A percentile compares a stretch with the other conserved stretches of the same genome.
Conservation (phyloP, 2,113 vertebrate genomes). For the Lycaon pictus region DNA sequence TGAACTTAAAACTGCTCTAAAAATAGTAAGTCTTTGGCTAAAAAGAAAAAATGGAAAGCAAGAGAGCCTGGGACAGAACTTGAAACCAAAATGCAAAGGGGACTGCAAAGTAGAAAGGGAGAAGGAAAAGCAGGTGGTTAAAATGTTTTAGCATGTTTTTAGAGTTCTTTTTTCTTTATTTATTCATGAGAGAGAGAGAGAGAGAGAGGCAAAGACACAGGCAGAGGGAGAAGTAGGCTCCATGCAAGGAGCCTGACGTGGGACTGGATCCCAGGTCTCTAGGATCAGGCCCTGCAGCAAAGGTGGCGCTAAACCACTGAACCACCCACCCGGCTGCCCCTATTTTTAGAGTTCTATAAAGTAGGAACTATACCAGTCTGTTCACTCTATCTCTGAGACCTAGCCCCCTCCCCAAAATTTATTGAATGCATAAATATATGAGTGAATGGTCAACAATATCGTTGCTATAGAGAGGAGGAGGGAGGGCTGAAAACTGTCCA, state of each 20-base stretch:
- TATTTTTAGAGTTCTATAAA: slow-evolving; percentile 33
- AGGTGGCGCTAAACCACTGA: too few relatives aligned
- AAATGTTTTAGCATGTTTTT: not conserved
- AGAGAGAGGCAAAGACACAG: too few relatives aligned
- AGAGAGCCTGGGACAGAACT: not conserved
- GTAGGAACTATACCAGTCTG: not conserved
- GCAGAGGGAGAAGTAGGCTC: too few relatives aligned
- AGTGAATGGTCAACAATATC: slow-evolving; percentile 14
- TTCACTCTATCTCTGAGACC: not conserved
- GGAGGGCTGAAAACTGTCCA: not conserved
- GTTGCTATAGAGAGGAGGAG: not conserved
- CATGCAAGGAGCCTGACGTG: too few relatives aligned
- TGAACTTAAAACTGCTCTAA: not conserved
- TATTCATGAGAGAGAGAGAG: too few relatives aligned
- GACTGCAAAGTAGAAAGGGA: not conserved
- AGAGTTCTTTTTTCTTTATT: not conserved
- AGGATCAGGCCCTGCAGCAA: too few relatives aligned
- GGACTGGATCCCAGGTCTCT: too few relatives aligned
- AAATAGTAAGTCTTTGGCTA: not conserved
- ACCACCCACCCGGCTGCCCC: too few relatives aligned
- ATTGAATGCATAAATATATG: not conserved
- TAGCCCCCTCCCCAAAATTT: not conserved
- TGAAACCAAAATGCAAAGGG: slow-evolving; percentile 25
- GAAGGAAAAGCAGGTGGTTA: not conserved
- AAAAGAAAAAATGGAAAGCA: not conserved